Percentiles rank a stretch among this genome's conserved stretches.
phyloP scores from a whole-genome alignment of 92 coral and sea anemone species.

The Hydrozoanthus gracilis region DNA sequence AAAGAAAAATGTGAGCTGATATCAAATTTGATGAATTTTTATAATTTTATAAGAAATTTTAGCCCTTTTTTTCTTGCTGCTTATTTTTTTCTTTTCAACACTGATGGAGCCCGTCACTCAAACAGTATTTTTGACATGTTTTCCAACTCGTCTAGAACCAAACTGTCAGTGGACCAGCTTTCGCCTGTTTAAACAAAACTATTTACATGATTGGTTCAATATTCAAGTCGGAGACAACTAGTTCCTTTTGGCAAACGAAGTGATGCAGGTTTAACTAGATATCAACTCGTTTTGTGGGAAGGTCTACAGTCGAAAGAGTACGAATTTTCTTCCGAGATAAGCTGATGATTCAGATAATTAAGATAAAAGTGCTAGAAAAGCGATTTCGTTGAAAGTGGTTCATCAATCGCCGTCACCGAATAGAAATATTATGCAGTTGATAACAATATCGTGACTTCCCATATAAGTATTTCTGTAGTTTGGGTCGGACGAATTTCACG shows the following conservation, averaged over 20 bases:
- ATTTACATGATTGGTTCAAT: neutral
- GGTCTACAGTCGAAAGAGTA: neutral
- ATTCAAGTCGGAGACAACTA: neutral
- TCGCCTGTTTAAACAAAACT: conserved; percentile 7
- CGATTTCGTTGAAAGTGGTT: neutral
- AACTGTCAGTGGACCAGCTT: conserved; percentile 1
- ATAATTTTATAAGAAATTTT: too few species aligned
- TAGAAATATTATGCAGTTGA: neutral
- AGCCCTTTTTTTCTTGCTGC: neutral
- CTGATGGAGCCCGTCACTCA: neutral
- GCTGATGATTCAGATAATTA: neutral
- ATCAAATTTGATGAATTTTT: too few species aligned
- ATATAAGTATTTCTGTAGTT: neutral
- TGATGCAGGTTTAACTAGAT: neutral
- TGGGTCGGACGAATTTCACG: neutral
- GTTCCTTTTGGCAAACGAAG: neutral
- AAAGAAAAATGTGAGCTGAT: too few species aligned
- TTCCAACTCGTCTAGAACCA: neutral
- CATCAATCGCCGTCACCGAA: neutral
- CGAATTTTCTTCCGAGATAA: conserved; percentile 24
- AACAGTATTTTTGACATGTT: neutral
- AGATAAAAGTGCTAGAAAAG: conserved; percentile 20
- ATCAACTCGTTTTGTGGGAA: neutral
- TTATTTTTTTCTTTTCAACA: neutral
- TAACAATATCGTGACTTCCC: neutral